These are phyloP conservation scores for Campoplex capitator DNA, from an alignment of 2,888 invertebrate species.

Conservation along the genomic window DNA sequence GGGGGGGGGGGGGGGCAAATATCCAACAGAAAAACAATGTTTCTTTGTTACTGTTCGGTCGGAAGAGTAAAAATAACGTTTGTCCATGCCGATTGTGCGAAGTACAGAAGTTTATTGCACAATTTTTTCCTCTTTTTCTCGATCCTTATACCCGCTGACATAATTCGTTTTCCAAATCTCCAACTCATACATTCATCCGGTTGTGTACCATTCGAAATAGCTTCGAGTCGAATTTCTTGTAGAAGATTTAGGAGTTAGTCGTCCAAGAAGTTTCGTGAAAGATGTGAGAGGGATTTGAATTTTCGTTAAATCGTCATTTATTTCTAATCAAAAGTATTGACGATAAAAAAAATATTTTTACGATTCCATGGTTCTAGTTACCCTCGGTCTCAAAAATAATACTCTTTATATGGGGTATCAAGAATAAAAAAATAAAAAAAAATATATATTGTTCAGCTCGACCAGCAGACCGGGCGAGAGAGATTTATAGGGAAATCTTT, in stretches of 20 bases:
- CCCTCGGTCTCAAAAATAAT: not conserved
- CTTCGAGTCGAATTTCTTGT: not conserved
- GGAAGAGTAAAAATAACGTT: not conserved
- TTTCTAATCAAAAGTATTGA: not conserved
- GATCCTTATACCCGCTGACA: not conserved
- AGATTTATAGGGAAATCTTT: slow-evolving; percentile 48
- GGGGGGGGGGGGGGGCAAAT: not conserved
- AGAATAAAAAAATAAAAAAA: not conserved
- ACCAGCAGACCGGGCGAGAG: slow-evolving; percentile 7
- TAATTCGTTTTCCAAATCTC: not conserved
- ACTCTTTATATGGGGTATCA: not conserved
- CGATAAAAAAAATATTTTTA: not conserved
- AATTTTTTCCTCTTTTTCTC: not conserved
- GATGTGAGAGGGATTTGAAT: not conserved
- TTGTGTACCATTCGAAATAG: not conserved
- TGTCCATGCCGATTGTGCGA: not conserved
- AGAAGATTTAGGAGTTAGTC: not conserved
- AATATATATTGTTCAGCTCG: not conserved
- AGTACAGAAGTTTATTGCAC: not conserved
- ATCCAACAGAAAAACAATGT: not conserved
- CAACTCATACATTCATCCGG: not conserved
- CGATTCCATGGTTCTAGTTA: not conserved
- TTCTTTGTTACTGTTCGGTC: not conserved
- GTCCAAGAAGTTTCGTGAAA: not conserved
- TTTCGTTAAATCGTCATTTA: not conserved